Conservation (phyloP, 2,888 invertebrate species). For the Bugula neritina region DNA sequence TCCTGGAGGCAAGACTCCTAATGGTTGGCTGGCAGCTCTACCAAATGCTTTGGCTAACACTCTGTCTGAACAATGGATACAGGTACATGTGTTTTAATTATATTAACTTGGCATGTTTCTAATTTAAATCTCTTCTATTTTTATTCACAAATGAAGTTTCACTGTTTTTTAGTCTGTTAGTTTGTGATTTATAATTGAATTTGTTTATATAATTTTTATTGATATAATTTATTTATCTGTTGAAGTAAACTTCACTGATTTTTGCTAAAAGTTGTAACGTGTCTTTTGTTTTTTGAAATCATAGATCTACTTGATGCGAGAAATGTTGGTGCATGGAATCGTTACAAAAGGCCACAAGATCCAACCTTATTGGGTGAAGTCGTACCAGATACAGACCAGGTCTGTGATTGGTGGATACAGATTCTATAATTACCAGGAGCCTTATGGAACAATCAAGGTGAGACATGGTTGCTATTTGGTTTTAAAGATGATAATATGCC, state of each 20-base stretch:
- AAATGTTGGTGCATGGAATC: slow-evolving; percentile 22
- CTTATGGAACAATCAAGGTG: slow-evolving; percentile 26
- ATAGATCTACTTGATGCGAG: slow-evolving; percentile 5
- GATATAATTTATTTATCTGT: too few species aligned
- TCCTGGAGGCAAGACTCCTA: not conserved
- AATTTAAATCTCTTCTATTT: too few species aligned
- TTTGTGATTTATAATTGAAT: too few species aligned
- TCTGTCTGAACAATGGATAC: slow-evolving; percentile 10
- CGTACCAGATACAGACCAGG: slow-evolving; percentile 18
- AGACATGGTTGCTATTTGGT: not conserved
- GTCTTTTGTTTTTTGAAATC: too few species aligned
- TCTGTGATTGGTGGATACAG: not conserved
- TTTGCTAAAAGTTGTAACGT: too few species aligned
- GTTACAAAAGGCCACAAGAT: slow-evolving; percentile 4
- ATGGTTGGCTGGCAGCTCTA: slow-evolving; percentile 1
- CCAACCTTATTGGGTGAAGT: slow-evolving; percentile 24
- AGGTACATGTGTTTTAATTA: not conserved
- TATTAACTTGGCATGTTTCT: not conserved
- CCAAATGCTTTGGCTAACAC: not conserved
- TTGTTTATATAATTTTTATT: too few species aligned
- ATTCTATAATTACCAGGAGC: slow-evolving; percentile 25
- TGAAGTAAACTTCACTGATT: too few species aligned
- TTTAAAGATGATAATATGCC: too few species aligned
- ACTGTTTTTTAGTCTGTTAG: too few species aligned
- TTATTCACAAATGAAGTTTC: too few species aligned